Percentiles rank a stretch among this genome's conserved stretches.
Evolutionary conservation across 1,140 invertebrate genomes (phyloP).

Genomic region (Lanistes nyassanus): DNA sequence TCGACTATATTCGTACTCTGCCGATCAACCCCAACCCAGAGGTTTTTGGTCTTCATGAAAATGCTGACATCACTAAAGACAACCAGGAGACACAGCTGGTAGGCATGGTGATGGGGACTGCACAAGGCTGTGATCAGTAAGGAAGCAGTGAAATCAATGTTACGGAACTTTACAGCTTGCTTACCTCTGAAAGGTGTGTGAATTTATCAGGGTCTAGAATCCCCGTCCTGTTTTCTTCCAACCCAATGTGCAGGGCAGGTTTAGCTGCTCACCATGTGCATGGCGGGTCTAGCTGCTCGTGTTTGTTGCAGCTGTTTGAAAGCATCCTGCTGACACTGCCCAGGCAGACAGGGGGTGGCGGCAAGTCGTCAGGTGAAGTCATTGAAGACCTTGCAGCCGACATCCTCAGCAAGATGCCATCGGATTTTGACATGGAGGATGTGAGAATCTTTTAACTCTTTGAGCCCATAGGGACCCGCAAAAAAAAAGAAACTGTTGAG

Average conservation of each 20-base stretch:
- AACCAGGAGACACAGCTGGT: slow-evolving; percentile 70
- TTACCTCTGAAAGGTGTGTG: too few species aligned
- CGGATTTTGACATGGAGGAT: slow-evolving; percentile 62
- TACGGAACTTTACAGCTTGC: too few species aligned
- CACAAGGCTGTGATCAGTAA: too few species aligned
- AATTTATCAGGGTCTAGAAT: too few species aligned
- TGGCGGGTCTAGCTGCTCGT: background rate
- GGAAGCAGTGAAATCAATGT: too few species aligned
- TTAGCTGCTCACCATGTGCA: too few species aligned
- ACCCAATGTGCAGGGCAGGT: too few species aligned
- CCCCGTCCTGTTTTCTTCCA: too few species aligned
- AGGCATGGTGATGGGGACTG: slow-evolving; percentile 36
- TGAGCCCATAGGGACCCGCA: too few species aligned
- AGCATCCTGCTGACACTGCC: slow-evolving; percentile 81
- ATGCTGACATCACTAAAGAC: slow-evolving; percentile 68
- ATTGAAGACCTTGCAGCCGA: slow-evolving; percentile 63
- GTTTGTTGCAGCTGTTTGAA: slow-evolving; percentile 74
- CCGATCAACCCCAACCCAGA: slow-evolving; percentile 64
- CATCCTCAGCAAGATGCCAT: slow-evolving; percentile 63
- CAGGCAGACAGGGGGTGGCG: slow-evolving; percentile 70
- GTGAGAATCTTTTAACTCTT: slow-evolving; percentile 51
- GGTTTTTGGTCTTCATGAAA: slow-evolving; percentile 67
- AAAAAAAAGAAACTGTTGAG: too few species aligned
- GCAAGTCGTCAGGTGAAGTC: slow-evolving; percentile 58
- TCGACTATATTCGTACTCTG: slow-evolving; percentile 62